Base-by-base conservation (phyloP, 1,140 invertebrate genomes). In the Holcopasites calliopsidis region DNA sequence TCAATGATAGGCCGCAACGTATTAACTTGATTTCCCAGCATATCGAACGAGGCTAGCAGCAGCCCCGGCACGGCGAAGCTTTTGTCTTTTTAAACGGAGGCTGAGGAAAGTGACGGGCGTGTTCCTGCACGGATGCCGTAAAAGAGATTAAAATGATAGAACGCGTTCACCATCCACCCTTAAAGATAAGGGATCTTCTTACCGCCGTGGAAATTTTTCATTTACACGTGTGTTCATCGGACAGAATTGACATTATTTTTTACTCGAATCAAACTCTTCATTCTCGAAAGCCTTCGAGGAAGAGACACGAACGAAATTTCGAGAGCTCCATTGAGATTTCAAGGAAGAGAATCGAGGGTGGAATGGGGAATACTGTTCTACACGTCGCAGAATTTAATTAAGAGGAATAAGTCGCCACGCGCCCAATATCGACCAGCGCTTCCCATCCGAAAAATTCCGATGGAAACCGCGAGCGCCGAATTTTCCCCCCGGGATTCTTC, bases 1-100 rank as follows among this genome's bases (percentile, higher is more conserved):
- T 79, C 79, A 82, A 82, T 75, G 70, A 81, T 60, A 70, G 58
- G 79, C 75, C 81, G 75, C 58, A 13, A 42, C 79, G 50, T 42
- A 44, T 55, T 80, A 81, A 81, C 65, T 72, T 76, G 65, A 71
- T 81, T 81, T 80, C 77, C 77, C 60, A 21, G 6, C 60, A 47
- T 55, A 74, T 74, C 33, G 71, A 74, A 38, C 60, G 58, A 42
- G n/a, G 60, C 49, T 40, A 35, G 50, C 38, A 42, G 62, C 18
- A 28, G 40, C 47, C 11, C 8, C n/a, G 52, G 47, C 28, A 54
- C 38, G 61, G 65, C 55, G 55, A 55, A 65, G 49, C 71, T 73
- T 73, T 65, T 73, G 70, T 73, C 71, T 55, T 38, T n/a, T n/a
- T n/a, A n/a, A 38, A 21, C 3, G 58, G 47, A 73, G 58, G 58